Conservation (phyloP, 2,113 vertebrate genomes). For the Pluvialis apricaria region DNA sequence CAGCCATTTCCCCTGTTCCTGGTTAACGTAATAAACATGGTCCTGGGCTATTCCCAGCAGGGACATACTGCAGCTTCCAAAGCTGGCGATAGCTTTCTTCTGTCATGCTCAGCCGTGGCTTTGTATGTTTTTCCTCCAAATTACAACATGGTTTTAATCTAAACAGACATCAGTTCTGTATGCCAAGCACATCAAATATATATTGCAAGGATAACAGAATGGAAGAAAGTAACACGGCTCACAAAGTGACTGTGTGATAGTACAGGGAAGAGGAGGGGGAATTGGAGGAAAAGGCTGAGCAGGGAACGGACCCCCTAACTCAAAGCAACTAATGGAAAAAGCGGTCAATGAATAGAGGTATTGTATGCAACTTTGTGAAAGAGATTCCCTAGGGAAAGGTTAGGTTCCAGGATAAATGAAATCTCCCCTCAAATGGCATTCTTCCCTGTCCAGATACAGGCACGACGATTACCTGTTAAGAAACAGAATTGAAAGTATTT, state of each 20-base stretch:
- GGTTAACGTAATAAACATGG: slow-evolving; percentile 7
- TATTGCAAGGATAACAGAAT: background rate
- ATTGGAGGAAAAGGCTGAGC: background rate
- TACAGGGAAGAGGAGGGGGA: background rate
- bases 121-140: slow-evolving; percentile 32
- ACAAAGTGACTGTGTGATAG: background rate
- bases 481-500: background rate
- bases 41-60: background rate
- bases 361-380: background rate
- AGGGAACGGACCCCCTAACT: background rate
- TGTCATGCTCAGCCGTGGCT: background rate
- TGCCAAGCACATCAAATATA: background rate
- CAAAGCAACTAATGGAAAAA: slow-evolving; percentile 9
- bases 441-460: background rate
- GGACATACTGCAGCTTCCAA: slow-evolving; percentile 15
- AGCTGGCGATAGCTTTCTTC: background rate
- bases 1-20: background rate
- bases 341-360: slow-evolving; percentile 45
- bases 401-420: slow-evolving; percentile 43
- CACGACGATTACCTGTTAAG: background rate
- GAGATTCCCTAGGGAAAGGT: slow-evolving; percentile 25
- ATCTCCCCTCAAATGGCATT: background rate
- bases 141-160: slow-evolving; percentile 40
- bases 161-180: slow-evolving; percentile 11
- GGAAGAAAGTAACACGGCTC: background rate